A percentile compares a stretch with the other conserved stretches of the same genome.
These are phyloP conservation scores for Invenusta paracnida DNA, from an alignment of 2,888 invertebrate genomes.

Conservation along the genomic window DNA sequence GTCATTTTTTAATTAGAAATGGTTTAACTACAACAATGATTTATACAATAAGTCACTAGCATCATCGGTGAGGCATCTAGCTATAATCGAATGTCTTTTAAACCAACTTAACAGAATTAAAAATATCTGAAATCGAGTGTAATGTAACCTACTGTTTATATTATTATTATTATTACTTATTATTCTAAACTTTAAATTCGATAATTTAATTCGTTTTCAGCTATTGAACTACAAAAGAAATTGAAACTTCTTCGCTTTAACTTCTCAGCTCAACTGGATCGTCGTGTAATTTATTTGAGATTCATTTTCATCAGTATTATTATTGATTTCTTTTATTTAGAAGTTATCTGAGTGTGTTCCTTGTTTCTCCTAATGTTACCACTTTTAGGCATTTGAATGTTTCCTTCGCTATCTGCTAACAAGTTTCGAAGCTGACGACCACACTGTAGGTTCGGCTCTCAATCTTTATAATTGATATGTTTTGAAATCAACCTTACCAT, in stretches of 20 bases:
- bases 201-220: not conserved
- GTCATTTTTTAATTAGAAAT: no score
- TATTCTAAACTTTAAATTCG: no score
- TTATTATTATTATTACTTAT: no score
- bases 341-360: no score
- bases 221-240: not conserved
- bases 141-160: no score
- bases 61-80: no score
- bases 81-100: no score
- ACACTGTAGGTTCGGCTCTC: not conserved
- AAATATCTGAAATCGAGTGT: no score
- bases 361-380: no score
- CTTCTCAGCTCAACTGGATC: not conserved
- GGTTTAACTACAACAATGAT: no score
- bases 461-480: not conserved
- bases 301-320: not conserved
- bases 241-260: not conserved
- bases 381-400: constrained; percentile 18
- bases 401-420: not conserved
- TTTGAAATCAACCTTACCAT: not conserved
- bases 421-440: not conserved
- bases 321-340: not conserved
- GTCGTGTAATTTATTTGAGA: not conserved
- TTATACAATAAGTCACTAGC: no score
- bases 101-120: no score